These are phyloP conservation scores for Drosophila tanythrix DNA, from an alignment of 2,888 invertebrate species.

Conservation along the genomic window DNA sequence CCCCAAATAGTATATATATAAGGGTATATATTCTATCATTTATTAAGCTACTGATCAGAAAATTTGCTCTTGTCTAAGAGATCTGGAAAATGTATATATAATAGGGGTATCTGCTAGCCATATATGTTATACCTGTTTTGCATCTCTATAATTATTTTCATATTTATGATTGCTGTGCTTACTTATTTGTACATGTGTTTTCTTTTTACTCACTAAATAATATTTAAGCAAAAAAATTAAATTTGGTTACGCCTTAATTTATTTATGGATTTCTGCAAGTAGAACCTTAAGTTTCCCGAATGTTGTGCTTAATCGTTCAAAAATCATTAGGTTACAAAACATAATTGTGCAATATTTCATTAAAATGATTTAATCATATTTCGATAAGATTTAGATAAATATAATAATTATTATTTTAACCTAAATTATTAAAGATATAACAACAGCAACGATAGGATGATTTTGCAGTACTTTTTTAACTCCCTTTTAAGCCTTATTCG, in stretches of 20 bases:
- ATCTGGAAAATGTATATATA: not conserved
- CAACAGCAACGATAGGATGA: not conserved
- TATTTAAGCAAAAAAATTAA: not conserved
- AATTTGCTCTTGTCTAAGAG: not conserved
- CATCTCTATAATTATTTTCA: conserved; percentile 4
- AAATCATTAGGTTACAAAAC: no score
- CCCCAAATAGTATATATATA: not conserved
- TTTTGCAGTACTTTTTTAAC: not conserved
- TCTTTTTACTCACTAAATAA: not conserved
- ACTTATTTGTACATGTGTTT: conserved; percentile 13
- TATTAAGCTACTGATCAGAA: not conserved
- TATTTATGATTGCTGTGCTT: conserved; percentile 46
- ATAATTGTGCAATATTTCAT: no score
- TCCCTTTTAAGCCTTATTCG: not conserved
- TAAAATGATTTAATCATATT: no score
- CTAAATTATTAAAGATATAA: not conserved
- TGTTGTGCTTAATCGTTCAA: no score
- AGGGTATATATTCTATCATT: not conserved
- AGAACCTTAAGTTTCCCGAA: no score
- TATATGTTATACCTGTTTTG: no score
- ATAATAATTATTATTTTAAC: not conserved
- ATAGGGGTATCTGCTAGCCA: not conserved
- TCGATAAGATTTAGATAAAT: not conserved
- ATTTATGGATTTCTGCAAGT: no score
- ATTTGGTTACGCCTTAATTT: not conserved